A percentile compares a stretch with the other conserved stretches of the same genome.
phyloP scores from a whole-genome alignment of 2,797 vertebrate genomes.

The Myiotriccus ornatus region DNA sequence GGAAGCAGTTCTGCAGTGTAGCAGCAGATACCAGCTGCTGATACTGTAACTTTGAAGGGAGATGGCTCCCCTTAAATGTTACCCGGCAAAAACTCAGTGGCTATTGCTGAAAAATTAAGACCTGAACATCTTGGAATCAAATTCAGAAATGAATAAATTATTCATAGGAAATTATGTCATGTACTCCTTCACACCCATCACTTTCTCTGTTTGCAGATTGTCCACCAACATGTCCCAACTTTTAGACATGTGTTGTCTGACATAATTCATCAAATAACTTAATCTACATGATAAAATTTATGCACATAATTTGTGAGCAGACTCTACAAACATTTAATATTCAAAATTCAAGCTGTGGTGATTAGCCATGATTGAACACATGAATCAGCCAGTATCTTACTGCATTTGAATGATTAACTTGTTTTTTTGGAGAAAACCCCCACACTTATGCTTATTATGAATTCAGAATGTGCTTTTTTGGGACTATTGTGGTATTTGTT shows the following conservation, averaged over 20 bases:
- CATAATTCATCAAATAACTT: not conserved
- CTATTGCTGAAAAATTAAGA: not conserved
- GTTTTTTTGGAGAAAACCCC: not conserved
- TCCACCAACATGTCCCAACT: not conserved
- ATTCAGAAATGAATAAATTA: not conserved
- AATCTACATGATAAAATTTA: constrained; percentile 37
- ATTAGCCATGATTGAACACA: constrained; percentile 57
- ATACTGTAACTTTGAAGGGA: not conserved
- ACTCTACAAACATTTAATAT: constrained; percentile 48
- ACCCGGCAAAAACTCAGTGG: not conserved
- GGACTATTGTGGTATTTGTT: not conserved
- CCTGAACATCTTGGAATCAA: not conserved
- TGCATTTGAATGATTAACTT: constrained; percentile 29
- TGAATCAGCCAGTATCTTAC: not conserved
- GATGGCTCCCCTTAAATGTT: not conserved
- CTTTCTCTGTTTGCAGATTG: not conserved
- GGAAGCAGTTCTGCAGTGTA: not conserved
- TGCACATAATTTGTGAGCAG: constrained; percentile 19
- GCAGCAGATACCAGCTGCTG: not conserved
- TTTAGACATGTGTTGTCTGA: not conserved
- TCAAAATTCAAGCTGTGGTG: constrained; percentile 43
- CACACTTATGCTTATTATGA: not conserved
- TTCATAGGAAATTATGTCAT: not conserved
- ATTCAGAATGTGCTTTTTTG: not conserved
- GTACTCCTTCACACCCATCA: not conserved